These are phyloP conservation scores for Cossypha heuglini DNA, from an alignment of 2,797 vertebrate species.

Conservation along the genomic window DNA sequence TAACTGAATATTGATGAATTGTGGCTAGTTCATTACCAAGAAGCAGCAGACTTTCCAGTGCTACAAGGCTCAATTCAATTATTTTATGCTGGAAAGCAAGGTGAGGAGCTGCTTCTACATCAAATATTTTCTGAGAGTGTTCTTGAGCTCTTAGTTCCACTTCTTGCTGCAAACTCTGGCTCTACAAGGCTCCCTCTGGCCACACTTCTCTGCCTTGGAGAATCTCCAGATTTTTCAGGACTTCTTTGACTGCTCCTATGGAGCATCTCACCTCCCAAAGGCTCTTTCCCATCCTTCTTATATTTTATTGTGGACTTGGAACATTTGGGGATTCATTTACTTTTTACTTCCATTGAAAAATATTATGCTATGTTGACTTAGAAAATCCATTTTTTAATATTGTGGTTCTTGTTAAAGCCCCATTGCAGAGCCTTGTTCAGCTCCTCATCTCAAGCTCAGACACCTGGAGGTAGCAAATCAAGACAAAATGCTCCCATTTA, in stretches of 20 bases:
- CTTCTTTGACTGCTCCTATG: neutral
- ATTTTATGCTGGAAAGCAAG: neutral
- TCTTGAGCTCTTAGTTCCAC: neutral
- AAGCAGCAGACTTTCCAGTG: neutral
- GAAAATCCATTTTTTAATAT: neutral
- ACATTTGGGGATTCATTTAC: neutral
- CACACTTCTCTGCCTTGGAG: neutral
- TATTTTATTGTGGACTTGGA: neutral
- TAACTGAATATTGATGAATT: neutral
- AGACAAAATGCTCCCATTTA: neutral
- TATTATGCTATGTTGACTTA: rapidly evolving
- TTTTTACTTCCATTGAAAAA: neutral
- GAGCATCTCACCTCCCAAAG: neutral
- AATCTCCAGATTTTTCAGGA: neutral
- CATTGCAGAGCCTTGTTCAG: neutral
- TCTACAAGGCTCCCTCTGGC: neutral
- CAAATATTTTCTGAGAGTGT: neutral
- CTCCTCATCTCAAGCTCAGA: neutral
- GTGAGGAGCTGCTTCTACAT: neutral
- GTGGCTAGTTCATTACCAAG: neutral
- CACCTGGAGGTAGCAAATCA: neutral
- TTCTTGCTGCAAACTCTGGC: neutral
- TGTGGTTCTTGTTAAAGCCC: neutral
- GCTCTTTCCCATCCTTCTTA: neutral
- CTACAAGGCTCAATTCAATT: neutral